A percentile compares a stretch with the other conserved stretches of the same genome.
Evolutionary conservation across 1,140 invertebrate genomes (phyloP).

Genomic region (Sweltsa coloradensis): DNA sequence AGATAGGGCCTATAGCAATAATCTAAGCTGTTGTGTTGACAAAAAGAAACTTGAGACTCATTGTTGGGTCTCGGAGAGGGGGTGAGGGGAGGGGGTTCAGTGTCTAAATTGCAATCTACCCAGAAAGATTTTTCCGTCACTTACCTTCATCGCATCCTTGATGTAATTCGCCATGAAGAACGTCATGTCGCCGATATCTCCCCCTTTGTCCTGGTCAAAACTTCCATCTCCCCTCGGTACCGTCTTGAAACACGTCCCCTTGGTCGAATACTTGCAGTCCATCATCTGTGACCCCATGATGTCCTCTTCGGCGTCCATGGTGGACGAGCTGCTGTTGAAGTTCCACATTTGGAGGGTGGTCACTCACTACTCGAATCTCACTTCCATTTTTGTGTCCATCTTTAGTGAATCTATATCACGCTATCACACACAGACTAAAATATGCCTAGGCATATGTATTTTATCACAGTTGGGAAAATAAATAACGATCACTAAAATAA

Average conservation of each 20-base stretch:
- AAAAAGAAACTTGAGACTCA: too few relatives aligned
- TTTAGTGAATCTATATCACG: too few relatives aligned
- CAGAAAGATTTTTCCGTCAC: background rate
- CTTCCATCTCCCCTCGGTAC: background rate
- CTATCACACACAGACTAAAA: too few relatives aligned
- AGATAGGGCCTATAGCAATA: too few relatives aligned
- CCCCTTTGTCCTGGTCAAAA: conserved; percentile 26
- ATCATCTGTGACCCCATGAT: background rate
- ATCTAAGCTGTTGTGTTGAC: too few relatives aligned
- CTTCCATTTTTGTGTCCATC: too few relatives aligned
- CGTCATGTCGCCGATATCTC: conserved; percentile 65
- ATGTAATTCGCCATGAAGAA: conserved; percentile 76
- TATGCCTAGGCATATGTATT: too few relatives aligned
- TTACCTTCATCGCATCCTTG: conserved; percentile 67
- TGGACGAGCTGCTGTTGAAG: background rate
- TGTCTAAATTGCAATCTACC: background rate
- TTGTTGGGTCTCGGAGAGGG: background rate
- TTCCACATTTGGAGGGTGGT: background rate
- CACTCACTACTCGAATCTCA: too few relatives aligned
- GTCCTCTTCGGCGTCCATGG: conserved; percentile 9
- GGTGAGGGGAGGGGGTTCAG: background rate
- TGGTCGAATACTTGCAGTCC: background rate
- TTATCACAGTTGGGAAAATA: too few relatives aligned
- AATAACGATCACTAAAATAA: too few relatives aligned
- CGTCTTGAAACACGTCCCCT: background rate